phyloP scores from a whole-genome alignment of 2,888 invertebrate genomes.

The Acleris sparsana region DNA sequence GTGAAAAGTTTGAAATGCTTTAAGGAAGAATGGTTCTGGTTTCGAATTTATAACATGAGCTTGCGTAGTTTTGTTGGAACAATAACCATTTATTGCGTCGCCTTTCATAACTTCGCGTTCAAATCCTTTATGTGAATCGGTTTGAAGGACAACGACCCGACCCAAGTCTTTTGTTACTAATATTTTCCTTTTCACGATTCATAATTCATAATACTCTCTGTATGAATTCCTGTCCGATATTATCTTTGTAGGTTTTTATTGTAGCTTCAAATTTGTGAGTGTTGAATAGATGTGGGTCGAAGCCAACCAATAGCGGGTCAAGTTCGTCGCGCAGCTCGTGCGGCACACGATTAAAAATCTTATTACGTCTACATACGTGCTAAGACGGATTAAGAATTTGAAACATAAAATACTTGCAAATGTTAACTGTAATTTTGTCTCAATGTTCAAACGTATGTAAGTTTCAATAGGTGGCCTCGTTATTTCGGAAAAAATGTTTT shows the following conservation, averaged over 20 bases:
- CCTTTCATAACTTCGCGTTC: slow-evolving; percentile 3
- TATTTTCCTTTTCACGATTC: slow-evolving; percentile 2
- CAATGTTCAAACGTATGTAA: too few relatives aligned
- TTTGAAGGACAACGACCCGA: slow-evolving; percentile 9
- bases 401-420: not conserved
- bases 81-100: not conserved
- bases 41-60: not conserved
- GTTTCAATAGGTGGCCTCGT: too few relatives aligned
- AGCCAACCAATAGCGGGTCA: slow-evolving; percentile 56
- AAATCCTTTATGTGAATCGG: slow-evolving; percentile 2
- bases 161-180: slow-evolving; percentile 10
- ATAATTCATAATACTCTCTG: not conserved
- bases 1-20: slow-evolving; percentile 1
- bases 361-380: slow-evolving; percentile 11
- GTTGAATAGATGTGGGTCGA: slow-evolving; percentile 46
- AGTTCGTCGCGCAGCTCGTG: slow-evolving; percentile 49
- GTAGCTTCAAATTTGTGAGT: slow-evolving; percentile 48
- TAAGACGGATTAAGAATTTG: not conserved
- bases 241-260: slow-evolving; percentile 42
- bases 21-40: slow-evolving; percentile 1
- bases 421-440: too few relatives aligned
- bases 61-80: slow-evolving; percentile 4
- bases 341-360: slow-evolving; percentile 14
- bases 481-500: too few relatives aligned
- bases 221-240: not conserved